These are phyloP conservation scores for Sinotaia quadrata DNA, from an alignment of 2,888 invertebrate species.

Conservation along the genomic window DNA sequence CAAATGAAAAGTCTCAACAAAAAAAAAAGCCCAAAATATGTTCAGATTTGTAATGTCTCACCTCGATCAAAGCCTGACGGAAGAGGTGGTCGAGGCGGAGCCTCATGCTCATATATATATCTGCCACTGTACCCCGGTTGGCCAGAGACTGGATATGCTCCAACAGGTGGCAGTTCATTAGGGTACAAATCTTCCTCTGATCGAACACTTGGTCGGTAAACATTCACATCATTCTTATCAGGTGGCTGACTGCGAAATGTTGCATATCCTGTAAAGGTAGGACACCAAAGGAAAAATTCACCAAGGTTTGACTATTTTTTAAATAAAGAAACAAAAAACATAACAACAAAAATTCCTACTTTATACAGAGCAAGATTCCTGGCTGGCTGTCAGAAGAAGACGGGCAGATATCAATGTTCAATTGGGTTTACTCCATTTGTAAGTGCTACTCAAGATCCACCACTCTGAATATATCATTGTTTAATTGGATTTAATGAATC, in stretches of 20 bases:
- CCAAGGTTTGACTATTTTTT: not conserved
- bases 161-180: slow-evolving; percentile 46
- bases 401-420: too few species aligned
- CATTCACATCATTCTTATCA: slow-evolving; percentile 56
- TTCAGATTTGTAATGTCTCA: too few species aligned
- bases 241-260: slow-evolving; percentile 3
- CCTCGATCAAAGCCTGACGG: slow-evolving; percentile 52
- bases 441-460: too few species aligned
- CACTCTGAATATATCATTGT: too few species aligned
- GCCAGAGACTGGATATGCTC: slow-evolving; percentile 44
- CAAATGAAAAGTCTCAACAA: too few species aligned
- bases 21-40: too few species aligned
- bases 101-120: slow-evolving; percentile 62
- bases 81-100: slow-evolving; percentile 60
- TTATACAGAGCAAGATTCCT: too few species aligned
- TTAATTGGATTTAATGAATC: too few species aligned
- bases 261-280: slow-evolving; percentile 13
- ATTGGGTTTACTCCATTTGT: too few species aligned
- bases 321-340: too few species aligned
- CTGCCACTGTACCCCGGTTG: slow-evolving; percentile 55
- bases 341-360: too few species aligned
- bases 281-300: not conserved
- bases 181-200: slow-evolving; percentile 49
- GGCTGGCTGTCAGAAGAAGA: too few species aligned
- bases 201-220: slow-evolving; percentile 51